Conservation (phyloP, 2,888 invertebrate genomes). For the Nebria salina region DNA sequence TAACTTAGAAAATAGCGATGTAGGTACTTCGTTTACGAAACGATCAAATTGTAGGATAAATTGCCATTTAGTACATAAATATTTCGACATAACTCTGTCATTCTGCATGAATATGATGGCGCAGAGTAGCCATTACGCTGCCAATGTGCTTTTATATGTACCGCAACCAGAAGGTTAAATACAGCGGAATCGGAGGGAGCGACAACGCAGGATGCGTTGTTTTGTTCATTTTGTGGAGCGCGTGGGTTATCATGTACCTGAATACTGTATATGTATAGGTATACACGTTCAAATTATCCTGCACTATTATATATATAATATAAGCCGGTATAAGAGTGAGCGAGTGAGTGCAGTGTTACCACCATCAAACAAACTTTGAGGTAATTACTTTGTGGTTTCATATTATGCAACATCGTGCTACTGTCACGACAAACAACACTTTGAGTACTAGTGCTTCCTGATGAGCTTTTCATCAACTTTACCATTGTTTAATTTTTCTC, state of each 20-base stretch:
- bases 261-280: background rate
- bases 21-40: too few species aligned
- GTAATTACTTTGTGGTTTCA: conserved; percentile 31
- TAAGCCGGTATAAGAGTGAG: background rate
- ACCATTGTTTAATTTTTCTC: background rate
- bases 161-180: background rate
- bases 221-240: background rate
- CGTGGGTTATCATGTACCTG: background rate
- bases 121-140: background rate
- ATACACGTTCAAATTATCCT: background rate
- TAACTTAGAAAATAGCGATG: too few species aligned
- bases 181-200: background rate
- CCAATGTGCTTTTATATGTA: background rate
- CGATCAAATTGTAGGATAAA: background rate
- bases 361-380: conserved; percentile 30
- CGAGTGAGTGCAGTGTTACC: conserved; percentile 3
- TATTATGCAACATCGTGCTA: background rate
- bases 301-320: background rate
- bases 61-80: background rate
- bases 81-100: background rate
- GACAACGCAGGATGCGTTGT: background rate
- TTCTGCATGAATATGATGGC: background rate
- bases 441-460: conserved; percentile 15
- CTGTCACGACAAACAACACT: conserved; percentile 14
- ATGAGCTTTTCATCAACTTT: conserved; percentile 11